Evolutionary conservation across 2,797 vertebrate species (phyloP).

Genomic region (Cynodonichthys magdalenae): DNA sequence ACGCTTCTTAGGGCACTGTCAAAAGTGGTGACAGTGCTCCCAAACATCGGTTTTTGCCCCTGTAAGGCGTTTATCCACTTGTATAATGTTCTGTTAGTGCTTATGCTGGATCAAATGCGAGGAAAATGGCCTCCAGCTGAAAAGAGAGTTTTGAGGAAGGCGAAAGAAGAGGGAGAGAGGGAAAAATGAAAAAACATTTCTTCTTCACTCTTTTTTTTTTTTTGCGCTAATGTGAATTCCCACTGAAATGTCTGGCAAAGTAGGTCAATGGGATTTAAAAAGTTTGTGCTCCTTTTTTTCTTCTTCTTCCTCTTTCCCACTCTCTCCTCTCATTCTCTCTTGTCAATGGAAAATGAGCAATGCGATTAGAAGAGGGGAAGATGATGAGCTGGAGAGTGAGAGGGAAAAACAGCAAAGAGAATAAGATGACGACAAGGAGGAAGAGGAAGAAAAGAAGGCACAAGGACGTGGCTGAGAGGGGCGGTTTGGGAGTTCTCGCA

Average conservation of each 20-base stretch:
- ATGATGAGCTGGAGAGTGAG: slow-evolving; percentile 62
- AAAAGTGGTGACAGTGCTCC: slow-evolving; percentile 65
- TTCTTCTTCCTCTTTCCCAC: slow-evolving; percentile 16
- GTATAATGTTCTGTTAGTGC: slow-evolving; percentile 64
- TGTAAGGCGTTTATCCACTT: slow-evolving; percentile 73
- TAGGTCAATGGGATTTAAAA: slow-evolving; percentile 83
- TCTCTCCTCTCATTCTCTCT: slow-evolving; percentile 49
- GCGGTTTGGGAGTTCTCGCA: slow-evolving; percentile 53
- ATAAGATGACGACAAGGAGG: slow-evolving; percentile 10
- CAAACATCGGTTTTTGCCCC: slow-evolving; percentile 54
- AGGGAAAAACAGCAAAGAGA: slow-evolving; percentile 40
- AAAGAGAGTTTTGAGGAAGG: slow-evolving; percentile 40
- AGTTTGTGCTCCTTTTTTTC: slow-evolving; percentile 66
- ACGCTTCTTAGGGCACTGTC: slow-evolving; percentile 74
- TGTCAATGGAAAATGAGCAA: slow-evolving; percentile 79
- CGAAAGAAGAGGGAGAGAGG: slow-evolving; percentile 6
- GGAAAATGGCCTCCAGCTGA: slow-evolving; percentile 73
- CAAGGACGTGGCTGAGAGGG: slow-evolving; percentile 57
- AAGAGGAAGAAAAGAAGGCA: slow-evolving; percentile 10
- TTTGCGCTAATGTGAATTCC: slow-evolving; percentile 79
- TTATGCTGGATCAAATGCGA: slow-evolving; percentile 66
- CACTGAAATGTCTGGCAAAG: slow-evolving; percentile 79
- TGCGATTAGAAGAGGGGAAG: slow-evolving; percentile 70
- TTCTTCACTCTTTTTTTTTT: slow-evolving; percentile 54
- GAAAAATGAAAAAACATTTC: slow-evolving; percentile 64